phyloP scores from a whole-genome alignment of 2,888 invertebrate genomes.

The Apodemia mormo region DNA sequence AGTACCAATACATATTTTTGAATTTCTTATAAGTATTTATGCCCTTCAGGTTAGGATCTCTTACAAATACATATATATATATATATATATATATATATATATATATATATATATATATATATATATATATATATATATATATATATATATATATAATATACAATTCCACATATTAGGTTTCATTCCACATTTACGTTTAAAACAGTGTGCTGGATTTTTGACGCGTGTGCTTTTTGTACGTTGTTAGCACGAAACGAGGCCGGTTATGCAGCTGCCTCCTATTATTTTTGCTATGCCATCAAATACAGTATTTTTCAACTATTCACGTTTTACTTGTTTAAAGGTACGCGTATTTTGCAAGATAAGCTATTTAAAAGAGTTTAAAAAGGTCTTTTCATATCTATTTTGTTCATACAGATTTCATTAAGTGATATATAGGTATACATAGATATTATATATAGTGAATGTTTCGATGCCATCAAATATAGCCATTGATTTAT shows the following conservation, averaged over 20 bases:
- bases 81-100: slow-evolving; percentile 38
- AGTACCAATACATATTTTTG: too few species aligned
- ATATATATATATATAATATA: slow-evolving; percentile 32
- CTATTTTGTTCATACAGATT: background rate
- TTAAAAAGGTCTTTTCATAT: background rate
- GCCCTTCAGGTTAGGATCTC: background rate
- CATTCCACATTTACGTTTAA: background rate
- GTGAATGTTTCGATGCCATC: too few species aligned
- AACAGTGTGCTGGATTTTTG: slow-evolving; percentile 26
- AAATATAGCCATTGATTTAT: too few species aligned
- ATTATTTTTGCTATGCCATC: slow-evolving; percentile 33
- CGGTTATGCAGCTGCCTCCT: slow-evolving; percentile 35
- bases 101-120: slow-evolving; percentile 39
- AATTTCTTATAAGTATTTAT: too few species aligned
- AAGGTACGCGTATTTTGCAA: slow-evolving; percentile 5
- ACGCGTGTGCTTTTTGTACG: slow-evolving; percentile 25
- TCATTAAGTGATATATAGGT: too few species aligned
- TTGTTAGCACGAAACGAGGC: slow-evolving; percentile 25
- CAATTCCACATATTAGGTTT: slow-evolving; percentile 26
- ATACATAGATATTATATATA: too few species aligned
- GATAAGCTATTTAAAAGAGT: slow-evolving; percentile 8
- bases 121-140: slow-evolving; percentile 39
- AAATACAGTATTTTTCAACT: slow-evolving; percentile 24
- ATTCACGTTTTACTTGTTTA: slow-evolving; percentile 17
- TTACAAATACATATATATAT: slow-evolving; percentile 29